These are phyloP conservation scores for Macrotis lagotis DNA, from an alignment of 2,113 vertebrate genomes.

Conservation along the genomic window DNA sequence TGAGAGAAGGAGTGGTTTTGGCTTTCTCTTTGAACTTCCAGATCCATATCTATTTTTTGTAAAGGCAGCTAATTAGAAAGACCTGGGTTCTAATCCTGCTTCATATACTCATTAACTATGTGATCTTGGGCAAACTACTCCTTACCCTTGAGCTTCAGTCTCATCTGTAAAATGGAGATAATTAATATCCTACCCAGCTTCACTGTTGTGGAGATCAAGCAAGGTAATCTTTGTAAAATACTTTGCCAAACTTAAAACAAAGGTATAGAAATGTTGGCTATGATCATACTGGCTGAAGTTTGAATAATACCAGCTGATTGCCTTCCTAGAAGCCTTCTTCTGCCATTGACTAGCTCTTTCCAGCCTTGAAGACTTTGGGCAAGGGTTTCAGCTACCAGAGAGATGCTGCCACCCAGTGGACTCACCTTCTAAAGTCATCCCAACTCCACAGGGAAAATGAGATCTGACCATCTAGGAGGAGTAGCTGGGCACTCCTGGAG, in stretches of 20 bases:
- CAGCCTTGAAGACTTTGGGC: background rate
- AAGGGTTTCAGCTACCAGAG: background rate
- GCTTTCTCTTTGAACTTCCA: background rate
- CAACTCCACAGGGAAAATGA: background rate
- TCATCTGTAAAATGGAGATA: background rate
- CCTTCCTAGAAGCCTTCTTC: background rate
- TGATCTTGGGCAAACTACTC: background rate
- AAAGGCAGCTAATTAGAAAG: background rate
- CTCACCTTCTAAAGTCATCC: background rate
- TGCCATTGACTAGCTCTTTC: background rate
- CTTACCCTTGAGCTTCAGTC: background rate
- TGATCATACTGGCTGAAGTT: background rate
- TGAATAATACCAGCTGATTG: background rate
- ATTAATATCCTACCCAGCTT: conserved; percentile 6
- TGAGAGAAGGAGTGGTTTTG: background rate
- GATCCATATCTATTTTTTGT: background rate
- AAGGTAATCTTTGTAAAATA: background rate
- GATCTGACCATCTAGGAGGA: background rate
- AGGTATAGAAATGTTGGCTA: background rate
- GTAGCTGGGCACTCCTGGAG: background rate
- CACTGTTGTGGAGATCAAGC: background rate
- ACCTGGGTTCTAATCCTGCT: background rate
- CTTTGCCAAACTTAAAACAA: background rate
- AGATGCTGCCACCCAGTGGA: background rate
- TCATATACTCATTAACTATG: too few relatives aligned